Conservation (phyloP, 92 coral and sea anemone species). For the Bergia puertoricense region DNA sequence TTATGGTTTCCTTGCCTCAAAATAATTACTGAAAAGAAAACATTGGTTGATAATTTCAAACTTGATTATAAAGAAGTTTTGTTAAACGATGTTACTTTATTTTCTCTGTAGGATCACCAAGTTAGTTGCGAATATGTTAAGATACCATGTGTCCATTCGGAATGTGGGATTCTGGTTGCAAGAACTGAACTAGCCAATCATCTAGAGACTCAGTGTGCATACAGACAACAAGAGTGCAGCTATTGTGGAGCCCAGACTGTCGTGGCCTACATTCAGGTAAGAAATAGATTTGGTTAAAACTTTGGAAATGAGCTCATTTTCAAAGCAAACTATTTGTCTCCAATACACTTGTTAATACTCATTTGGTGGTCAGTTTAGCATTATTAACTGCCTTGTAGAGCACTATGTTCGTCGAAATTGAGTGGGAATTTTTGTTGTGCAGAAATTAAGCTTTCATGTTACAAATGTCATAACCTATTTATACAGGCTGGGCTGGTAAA, state of each 20-base stretch:
- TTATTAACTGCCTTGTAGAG: no score
- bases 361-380: no score
- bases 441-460: no score
- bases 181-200: conserved; percentile 2
- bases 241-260: background rate
- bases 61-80: background rate
- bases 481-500: no score
- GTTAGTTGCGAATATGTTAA: background rate
- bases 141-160: background rate
- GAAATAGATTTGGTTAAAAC: no score
- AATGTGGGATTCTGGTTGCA: background rate
- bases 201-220: background rate
- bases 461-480: no score
- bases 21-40: background rate
- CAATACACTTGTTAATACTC: no score
- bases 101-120: background rate
- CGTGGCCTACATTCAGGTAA: background rate
- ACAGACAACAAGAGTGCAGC: conserved; percentile 3
- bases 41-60: background rate
- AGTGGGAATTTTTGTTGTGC: no score
- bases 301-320: no score
- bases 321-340: no score
- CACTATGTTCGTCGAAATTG: no score
- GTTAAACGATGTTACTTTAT: background rate
- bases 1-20: no score